phyloP scores from a whole-genome alignment of 1,140 invertebrate species.

The Diorhabda sublineata region DNA sequence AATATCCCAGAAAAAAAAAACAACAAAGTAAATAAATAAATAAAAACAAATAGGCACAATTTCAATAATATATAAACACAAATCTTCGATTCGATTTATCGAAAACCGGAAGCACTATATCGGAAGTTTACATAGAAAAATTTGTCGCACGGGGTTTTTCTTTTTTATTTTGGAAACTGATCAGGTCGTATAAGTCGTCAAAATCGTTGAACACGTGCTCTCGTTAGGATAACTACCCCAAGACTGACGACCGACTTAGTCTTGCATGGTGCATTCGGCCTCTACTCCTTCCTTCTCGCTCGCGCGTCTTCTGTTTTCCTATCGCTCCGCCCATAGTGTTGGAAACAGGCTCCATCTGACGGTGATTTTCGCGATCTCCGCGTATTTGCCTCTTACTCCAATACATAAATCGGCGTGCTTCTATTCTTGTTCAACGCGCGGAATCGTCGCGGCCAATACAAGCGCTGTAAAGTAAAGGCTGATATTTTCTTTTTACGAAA shows the following conservation, averaged over 20 bases:
- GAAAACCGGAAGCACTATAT: conserved; percentile 9
- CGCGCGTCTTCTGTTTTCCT: conserved; percentile 35
- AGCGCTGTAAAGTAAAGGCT: conserved; percentile 41
- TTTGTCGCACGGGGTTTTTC: conserved; percentile 18
- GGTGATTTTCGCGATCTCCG: conserved; percentile 14
- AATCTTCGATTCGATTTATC: too few species aligned
- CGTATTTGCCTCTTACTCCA: conserved; percentile 13
- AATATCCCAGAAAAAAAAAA: too few species aligned
- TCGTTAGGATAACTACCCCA: conserved; percentile 43
- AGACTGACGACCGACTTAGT: conserved; percentile 40
- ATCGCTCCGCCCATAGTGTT: conserved; percentile 43
- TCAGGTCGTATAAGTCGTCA: too few species aligned
- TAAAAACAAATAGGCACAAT: too few species aligned
- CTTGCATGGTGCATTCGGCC: conserved; percentile 38
- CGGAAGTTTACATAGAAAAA: conserved; percentile 17
- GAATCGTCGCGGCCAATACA: conserved; percentile 38
- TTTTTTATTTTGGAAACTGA: too few species aligned
- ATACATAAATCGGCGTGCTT: conserved; percentile 8
- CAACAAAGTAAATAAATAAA: too few species aligned
- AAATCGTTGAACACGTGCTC: conserved; percentile 35
- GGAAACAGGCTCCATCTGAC: conserved; percentile 43
- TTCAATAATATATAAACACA: too few species aligned
- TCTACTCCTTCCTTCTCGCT: conserved; percentile 29
- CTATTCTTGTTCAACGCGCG: conserved; percentile 28
- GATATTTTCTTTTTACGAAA: conserved; percentile 47